Base-by-base conservation (phyloP, 2,888 invertebrate genomes). In the Lithophane semibrunnea region DNA sequence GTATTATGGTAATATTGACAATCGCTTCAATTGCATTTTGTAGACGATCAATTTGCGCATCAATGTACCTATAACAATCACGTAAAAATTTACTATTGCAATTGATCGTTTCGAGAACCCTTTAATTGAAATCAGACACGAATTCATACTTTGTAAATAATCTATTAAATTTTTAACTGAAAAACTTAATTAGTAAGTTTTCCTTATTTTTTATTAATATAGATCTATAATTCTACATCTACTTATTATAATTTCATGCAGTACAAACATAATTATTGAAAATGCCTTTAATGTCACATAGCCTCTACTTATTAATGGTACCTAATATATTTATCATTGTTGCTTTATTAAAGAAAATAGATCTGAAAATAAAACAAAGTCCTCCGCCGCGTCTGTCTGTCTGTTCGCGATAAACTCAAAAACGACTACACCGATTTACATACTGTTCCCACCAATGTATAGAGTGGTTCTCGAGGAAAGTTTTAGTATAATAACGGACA, bases 111-210 rank as follows among this genome's bases (percentile, higher is more conserved):
- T 49, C 49, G 49, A 13, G 47, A 4, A 5, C 4, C 16, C 2
- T 7, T 16, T 49, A 44, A 44, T 60, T 37, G 1, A 47, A 61
- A 69, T 56, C 10, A 49, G 16, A 21, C 24, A 12, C 64, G 8
- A 58, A 37, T 64, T 29, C 21, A 44, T 52, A 52, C 12, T 44
- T 58, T 78, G 79, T 78, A 78, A 65, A 78, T 78, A 78, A 18
- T 42, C n/a, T 1, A 44, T 70, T 69, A 7, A 21, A 42, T 0
- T 21, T 58, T 29, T 12, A 42, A 52, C 2, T 44, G 37, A 63
- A 61, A 61, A 37, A 37, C 2, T 16, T 37, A 37, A 37, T 56
- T n/a, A 56, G n/a, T 47, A 67, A 52, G 16, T 54, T 66, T 47
- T 76, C 2, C 10, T 60, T 4, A 18, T 52, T 67, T 63, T 56